Percentiles rank a stretch among this genome's conserved stretches.
Conservation (phyloP, 1,140 invertebrate species). For the Macrobrachium rosenbergii region DNA sequence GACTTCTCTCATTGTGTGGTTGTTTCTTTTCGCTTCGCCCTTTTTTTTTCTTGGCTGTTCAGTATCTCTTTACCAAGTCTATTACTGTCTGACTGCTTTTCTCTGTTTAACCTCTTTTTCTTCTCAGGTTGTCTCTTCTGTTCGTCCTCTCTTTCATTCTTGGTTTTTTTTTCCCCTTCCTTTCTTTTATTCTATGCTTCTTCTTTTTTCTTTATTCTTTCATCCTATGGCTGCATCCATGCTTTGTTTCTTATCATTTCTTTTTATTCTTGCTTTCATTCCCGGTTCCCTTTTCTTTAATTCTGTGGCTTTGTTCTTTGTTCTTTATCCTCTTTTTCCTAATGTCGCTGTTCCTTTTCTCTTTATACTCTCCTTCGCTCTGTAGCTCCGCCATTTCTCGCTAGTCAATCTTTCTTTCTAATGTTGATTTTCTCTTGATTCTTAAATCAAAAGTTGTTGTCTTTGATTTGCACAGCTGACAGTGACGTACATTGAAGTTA, state of each 20-base stretch:
- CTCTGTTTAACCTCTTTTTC: neutral
- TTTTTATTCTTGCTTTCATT: neutral
- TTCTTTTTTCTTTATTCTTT: no score
- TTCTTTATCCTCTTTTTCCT: no score
- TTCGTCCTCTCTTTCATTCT: neutral
- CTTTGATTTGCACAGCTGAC: no score
- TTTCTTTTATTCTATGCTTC: neutral
- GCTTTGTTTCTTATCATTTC: neutral
- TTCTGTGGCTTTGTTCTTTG: neutral
- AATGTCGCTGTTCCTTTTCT: no score
- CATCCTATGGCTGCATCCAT: no score
- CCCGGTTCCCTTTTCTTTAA: neutral
- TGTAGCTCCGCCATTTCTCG: no score
- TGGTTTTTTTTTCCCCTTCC: no score
- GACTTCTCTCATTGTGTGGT: neutral
- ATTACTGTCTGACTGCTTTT: neutral
- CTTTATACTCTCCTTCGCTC: no score
- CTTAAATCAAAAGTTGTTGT: no score
- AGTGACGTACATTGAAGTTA: no score
- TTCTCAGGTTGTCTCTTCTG: neutral
- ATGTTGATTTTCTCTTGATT: no score
- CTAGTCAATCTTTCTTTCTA: no score
- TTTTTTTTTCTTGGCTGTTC: neutral
- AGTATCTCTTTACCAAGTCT: neutral
- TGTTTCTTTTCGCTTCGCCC: neutral